phyloP scores from a whole-genome alignment of 2,888 invertebrate genomes.

The Lasioglossum calceatum region DNA sequence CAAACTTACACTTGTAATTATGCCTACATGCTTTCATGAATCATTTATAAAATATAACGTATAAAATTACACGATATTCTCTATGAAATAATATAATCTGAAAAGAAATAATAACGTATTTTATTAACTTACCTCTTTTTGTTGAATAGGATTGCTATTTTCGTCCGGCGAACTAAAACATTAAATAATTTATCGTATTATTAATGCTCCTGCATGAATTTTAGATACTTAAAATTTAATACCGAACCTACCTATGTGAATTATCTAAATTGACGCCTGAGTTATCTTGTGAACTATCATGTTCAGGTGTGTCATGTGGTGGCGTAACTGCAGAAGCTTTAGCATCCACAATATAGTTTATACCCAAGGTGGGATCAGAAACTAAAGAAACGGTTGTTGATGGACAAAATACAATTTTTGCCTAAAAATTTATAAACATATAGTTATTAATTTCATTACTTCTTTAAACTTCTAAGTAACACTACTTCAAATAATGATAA shows the following conservation, averaged over 20 bases:
- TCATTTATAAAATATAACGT: not conserved
- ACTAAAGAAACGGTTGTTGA: constrained; percentile 91
- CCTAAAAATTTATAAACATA: constrained; percentile 82
- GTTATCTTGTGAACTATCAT: constrained; percentile 60
- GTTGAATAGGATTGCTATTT: constrained; percentile 75
- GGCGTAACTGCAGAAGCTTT: constrained; percentile 81
- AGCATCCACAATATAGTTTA: constrained; percentile 92
- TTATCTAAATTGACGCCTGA: constrained; percentile 44
- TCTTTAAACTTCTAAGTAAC: not conserved
- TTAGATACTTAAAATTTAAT: not conserved
- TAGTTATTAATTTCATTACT: constrained; percentile 38
- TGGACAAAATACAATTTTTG: constrained; percentile 89
- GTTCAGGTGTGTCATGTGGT: constrained; percentile 61
- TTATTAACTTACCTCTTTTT: constrained; percentile 72
- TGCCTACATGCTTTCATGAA: not conserved
- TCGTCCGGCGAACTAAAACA: constrained; percentile 75
- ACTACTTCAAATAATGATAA: not conserved
- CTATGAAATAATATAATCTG: constrained; percentile 2
- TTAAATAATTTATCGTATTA: constrained; percentile 17
- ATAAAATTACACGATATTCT: not conserved
- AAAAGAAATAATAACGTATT: not conserved
- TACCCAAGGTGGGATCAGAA: constrained; percentile 90
- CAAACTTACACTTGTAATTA: not conserved
- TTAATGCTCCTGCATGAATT: not conserved
- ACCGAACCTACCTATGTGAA: constrained; percentile 51